Conservation (phyloP, 2,113 vertebrate genomes). For the Notechis scutatus region DNA sequence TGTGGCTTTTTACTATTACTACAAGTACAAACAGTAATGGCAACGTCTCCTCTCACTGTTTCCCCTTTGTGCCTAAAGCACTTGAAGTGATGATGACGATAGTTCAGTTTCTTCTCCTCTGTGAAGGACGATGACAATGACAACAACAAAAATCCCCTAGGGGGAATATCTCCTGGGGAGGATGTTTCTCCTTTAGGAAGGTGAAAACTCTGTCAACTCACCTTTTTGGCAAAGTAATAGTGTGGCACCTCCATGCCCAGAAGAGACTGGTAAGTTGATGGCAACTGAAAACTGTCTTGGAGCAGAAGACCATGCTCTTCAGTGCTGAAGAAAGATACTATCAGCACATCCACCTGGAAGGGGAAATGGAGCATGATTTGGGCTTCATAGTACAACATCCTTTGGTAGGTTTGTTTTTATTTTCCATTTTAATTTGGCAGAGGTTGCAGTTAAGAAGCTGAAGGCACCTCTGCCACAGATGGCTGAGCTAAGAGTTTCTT, state of each 20-base stretch:
- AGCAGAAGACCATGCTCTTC: slow-evolving; percentile 90
- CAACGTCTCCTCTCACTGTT: background rate
- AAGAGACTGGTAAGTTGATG: slow-evolving; percentile 75
- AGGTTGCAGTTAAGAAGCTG: background rate
- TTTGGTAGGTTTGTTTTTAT: slow-evolving; percentile 35
- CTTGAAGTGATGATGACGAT: background rate
- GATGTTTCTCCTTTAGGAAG: background rate
- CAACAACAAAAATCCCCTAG: background rate
- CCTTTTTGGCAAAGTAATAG: slow-evolving; percentile 93
- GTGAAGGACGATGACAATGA: background rate
- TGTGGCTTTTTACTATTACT: background rate
- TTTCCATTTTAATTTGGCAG: slow-evolving; percentile 34
- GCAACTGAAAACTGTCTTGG: slow-evolving; percentile 83
- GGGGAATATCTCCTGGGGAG: background rate
- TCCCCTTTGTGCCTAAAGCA: background rate
- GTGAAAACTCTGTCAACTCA: slow-evolving; percentile 46
- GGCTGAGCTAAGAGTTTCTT: background rate
- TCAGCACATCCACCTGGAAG: slow-evolving; percentile 75
- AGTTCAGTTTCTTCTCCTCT: background rate
- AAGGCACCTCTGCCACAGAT: background rate
- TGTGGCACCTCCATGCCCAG: slow-evolving; percentile 88
- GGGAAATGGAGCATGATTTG: slow-evolving; percentile 31
- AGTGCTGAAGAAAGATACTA: slow-evolving; percentile 88
- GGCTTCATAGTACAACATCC: slow-evolving; percentile 22
- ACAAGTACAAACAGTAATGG: background rate